phyloP scores from a whole-genome alignment of 2,113 vertebrate species.

The Budorcas taxicolor region DNA sequence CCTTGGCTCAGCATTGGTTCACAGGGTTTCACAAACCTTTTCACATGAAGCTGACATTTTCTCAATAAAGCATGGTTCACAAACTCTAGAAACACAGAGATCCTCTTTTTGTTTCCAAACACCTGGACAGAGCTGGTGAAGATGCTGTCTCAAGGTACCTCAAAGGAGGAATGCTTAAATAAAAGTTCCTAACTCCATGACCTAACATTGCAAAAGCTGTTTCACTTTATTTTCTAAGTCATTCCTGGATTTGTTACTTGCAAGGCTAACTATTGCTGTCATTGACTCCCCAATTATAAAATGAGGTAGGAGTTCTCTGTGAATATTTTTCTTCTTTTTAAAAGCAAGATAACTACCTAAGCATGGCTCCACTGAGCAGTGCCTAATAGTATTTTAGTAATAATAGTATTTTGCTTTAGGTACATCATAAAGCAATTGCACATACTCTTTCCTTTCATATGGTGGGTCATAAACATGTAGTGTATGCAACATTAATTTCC shows the following conservation, averaged over 20 bases:
- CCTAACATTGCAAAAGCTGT: slow-evolving; percentile 65
- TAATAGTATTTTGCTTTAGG: neutral
- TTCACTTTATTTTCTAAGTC: slow-evolving; percentile 70
- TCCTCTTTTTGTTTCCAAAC: slow-evolving; percentile 55
- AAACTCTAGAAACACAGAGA: slow-evolving; percentile 52
- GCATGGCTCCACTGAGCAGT: neutral
- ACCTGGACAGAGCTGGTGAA: slow-evolving; percentile 59
- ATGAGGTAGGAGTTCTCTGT: slow-evolving; percentile 35
- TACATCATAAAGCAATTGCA: neutral
- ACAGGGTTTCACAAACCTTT: neutral
- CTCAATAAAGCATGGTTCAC: neutral
- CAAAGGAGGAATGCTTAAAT: slow-evolving; percentile 63
- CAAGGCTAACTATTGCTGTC: slow-evolving; percentile 44
- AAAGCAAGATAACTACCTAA: slow-evolving; percentile 3
- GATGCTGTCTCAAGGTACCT: slow-evolving; percentile 39
- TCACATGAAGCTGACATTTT: neutral
- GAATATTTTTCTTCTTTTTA: neutral
- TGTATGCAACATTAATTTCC: slow-evolving; percentile 5
- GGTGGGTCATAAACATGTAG: neutral
- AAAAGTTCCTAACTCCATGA: slow-evolving; percentile 68
- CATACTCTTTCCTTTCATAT: neutral
- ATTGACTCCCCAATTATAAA: slow-evolving; percentile 66
- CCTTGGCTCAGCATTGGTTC: neutral
- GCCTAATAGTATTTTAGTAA: neutral
- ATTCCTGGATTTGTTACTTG: slow-evolving; percentile 64